Conservation (phyloP, 2,888 invertebrate species). For the Hoplodrina ambigua region DNA sequence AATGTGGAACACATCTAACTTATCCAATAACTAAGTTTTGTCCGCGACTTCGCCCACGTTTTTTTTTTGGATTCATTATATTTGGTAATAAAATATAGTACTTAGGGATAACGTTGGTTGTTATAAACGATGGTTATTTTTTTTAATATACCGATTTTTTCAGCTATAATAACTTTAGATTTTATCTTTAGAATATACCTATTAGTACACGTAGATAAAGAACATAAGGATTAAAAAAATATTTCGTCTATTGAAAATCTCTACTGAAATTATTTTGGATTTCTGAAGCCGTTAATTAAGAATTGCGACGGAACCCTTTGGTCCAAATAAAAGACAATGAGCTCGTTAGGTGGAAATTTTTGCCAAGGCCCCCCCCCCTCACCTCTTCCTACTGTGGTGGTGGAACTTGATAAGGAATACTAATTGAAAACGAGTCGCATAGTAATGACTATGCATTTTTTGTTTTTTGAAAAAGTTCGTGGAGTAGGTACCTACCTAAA, state of each 20-base stretch:
- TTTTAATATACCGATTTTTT: no score
- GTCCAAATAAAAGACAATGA: conserved; percentile 85
- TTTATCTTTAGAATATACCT: no score
- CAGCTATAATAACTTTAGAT: no score
- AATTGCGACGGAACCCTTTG: conserved; percentile 74
- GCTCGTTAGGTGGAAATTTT: conserved; percentile 80
- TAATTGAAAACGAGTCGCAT: conserved; percentile 79
- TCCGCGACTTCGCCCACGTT: no score
- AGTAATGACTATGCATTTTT: conserved; percentile 63
- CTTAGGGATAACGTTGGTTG: no score
- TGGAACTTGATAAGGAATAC: conserved; percentile 76
- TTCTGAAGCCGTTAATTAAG: conserved; percentile 51
- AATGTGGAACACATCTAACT: conserved; percentile 12
- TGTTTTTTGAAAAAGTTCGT: conserved; percentile 35
- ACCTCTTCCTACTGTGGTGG: conserved; percentile 56
- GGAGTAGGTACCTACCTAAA: conserved; percentile 7
- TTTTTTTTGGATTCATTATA: no score
- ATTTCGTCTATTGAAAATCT: conserved; percentile 8
- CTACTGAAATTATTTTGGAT: conserved; percentile 29
- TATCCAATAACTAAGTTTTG: no score
- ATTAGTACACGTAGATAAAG: not conserved
- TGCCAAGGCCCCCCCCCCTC: conserved; percentile 69
- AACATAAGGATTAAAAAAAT: not conserved
- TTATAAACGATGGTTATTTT: no score
- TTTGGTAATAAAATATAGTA: no score